Evolutionary conservation across 1,140 invertebrate genomes (phyloP).

Genomic region (Sinonovacula constricta): DNA sequence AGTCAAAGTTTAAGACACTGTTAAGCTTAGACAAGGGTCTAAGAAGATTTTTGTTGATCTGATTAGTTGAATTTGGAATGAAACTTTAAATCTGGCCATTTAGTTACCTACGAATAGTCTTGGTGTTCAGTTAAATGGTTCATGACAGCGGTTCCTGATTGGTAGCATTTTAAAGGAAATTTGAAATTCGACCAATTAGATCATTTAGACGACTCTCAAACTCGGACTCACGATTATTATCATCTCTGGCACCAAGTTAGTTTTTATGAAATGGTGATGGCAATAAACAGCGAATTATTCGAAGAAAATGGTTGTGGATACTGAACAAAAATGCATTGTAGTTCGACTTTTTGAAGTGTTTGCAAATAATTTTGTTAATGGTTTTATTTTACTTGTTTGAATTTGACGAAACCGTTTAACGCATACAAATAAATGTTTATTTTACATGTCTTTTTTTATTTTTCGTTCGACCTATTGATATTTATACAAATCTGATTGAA

Average conservation of each 20-base stretch:
- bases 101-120: background rate
- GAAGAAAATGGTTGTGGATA: too few relatives aligned
- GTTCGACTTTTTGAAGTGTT: background rate
- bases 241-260: too few relatives aligned
- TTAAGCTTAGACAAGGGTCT: background rate
- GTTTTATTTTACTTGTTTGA: background rate
- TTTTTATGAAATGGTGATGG: too few relatives aligned
- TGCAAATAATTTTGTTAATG: conserved; percentile 9
- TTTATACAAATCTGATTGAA: background rate
- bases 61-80: background rate
- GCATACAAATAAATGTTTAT: background rate
- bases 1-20: background rate
- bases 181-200: too few relatives aligned
- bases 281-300: too few relatives aligned
- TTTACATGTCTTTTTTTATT: background rate
- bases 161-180: too few relatives aligned
- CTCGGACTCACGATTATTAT: too few relatives aligned
- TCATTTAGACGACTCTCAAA: too few relatives aligned
- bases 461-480: background rate
- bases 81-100: background rate
- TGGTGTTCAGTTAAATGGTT: background rate
- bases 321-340: too few relatives aligned
- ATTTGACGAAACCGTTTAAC: background rate
- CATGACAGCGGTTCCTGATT: too few relatives aligned
- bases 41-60: background rate